Conservation (phyloP, 2,888 invertebrate genomes). For the Unio pictorum region DNA sequence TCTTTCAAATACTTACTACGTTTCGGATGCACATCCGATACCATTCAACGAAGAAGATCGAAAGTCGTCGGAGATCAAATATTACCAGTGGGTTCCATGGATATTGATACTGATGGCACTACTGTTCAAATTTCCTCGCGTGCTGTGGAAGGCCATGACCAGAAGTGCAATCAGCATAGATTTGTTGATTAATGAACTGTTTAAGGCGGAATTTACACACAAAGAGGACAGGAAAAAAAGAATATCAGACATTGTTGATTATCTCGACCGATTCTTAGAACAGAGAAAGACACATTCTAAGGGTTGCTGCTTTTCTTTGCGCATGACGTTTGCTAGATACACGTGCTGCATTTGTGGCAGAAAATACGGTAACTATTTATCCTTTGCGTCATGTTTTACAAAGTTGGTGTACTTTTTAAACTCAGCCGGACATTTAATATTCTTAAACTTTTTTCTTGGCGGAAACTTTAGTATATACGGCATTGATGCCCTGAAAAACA, state of each 20-base stretch:
- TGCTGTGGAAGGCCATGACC: conserved; percentile 48
- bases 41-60: conserved; percentile 40
- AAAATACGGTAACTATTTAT: conserved; percentile 24
- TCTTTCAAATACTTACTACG: conserved; percentile 57
- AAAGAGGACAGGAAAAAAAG: no score
- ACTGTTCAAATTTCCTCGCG: conserved; percentile 51
- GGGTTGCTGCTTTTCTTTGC: conserved; percentile 10
- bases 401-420: conserved; percentile 12
- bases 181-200: neutral
- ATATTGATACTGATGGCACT: conserved; percentile 51
- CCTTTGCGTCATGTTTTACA: conserved; percentile 6
- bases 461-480: conserved; percentile 20
- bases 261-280: no score
- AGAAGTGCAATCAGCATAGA: conserved; percentile 19
- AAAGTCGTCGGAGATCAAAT: conserved; percentile 43
- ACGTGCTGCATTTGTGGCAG: conserved; percentile 13
- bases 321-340: conserved; percentile 4
- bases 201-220: neutral
- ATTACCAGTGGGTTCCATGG: conserved; percentile 56
- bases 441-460: conserved; percentile 24
- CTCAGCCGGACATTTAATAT: conserved; percentile 15
- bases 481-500: conserved; percentile 13
- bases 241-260: no score
- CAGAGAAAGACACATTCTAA: neutral
- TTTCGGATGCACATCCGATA: conserved; percentile 48